These are phyloP conservation scores for Athene cunicularia DNA, from an alignment of 2,113 vertebrate species.

Conservation along the genomic window DNA sequence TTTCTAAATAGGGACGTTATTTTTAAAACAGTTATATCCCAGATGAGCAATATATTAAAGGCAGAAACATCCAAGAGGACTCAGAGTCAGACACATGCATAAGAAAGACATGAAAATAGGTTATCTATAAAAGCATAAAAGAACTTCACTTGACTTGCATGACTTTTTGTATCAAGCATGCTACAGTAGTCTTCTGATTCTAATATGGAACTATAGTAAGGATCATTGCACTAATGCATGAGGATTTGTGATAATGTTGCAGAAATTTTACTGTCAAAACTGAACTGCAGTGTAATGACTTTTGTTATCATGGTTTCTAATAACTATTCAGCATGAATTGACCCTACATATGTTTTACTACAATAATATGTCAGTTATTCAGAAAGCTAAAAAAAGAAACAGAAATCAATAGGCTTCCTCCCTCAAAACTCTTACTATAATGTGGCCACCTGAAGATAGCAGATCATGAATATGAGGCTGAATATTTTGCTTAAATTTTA, in stretches of 20 bases:
- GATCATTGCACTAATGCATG: conserved; percentile 87
- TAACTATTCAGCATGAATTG: conserved; percentile 83
- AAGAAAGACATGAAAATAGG: conserved; percentile 48
- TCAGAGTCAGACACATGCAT: not conserved
- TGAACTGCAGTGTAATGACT: conserved; percentile 84
- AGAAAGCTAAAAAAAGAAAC: conserved; percentile 42
- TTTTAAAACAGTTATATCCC: not conserved
- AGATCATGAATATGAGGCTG: not conserved
- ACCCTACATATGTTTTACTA: conserved; percentile 81
- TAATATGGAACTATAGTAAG: conserved; percentile 83
- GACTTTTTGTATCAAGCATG: conserved; percentile 77
- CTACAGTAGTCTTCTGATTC: conserved; percentile 78
- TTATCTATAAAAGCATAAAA: conserved; percentile 67
- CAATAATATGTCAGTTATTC: conserved; percentile 73
- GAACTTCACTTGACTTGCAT: conserved; percentile 70
- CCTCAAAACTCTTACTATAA: not conserved
- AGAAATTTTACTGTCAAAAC: conserved; percentile 89
- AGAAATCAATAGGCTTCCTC: conserved; percentile 6
- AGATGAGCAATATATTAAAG: not conserved
- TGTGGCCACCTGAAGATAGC: not conserved
- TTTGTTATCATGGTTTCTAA: conserved; percentile 85
- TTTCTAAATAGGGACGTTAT: not conserved
- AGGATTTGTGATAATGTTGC: conserved; percentile 89
- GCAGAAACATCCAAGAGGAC: conserved; percentile 15
- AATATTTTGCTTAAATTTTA: not conserved